Base-by-base conservation (phyloP, 2,113 vertebrate genomes). In the Eira barbara region DNA sequence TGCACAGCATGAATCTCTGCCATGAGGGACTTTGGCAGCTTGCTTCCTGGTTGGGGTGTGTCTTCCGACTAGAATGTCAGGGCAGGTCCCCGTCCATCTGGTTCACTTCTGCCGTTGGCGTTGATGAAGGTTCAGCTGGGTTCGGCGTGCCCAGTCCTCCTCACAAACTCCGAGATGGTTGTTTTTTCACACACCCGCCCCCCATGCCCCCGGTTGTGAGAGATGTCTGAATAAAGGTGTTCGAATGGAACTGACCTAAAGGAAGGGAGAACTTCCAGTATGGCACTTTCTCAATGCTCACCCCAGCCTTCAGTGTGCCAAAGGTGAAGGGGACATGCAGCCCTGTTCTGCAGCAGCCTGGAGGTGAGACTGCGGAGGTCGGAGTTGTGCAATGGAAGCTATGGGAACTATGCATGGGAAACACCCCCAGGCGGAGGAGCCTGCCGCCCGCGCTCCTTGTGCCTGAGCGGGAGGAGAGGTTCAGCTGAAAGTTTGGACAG, bases 331-430 rank as follows among this genome's bases (percentile, higher is more conserved):
- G 5, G 2, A 61, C 34, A 45, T 25, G 45, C 47, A 1, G 29
- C 76, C 29, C 31, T 86, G n/a, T 81, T 69, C 67, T 42, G 59
- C n/a, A 3, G 49, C 42, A 25, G 78, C 79, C 27, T 0, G 4
- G 7, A 67, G 94, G 71, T 67, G 84, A 57, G 55, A 85, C 73
- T 8, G 39, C 7, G 18, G 27, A 31, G 63, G 63, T 65, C 13
- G 13, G 91, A 42, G 11, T 61, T 97, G 91, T 94, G 91, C 79
- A 81, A 87, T 76, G 82, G 63, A n/a, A 97, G 85, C 95, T 95
- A 83, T 95, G 95, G 94, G 65, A 97, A 96, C 39, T 83, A 86
- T 97, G 94, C 31, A 6, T 95, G 98, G 82, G 97, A 97, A 98
- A 93, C 93, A 61, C 89, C 91, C 85, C 2, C 2, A 95, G 97